These are phyloP conservation scores for Monochamus alternatus DNA, from an alignment of 2,888 invertebrate species.

Conservation along the genomic window DNA sequence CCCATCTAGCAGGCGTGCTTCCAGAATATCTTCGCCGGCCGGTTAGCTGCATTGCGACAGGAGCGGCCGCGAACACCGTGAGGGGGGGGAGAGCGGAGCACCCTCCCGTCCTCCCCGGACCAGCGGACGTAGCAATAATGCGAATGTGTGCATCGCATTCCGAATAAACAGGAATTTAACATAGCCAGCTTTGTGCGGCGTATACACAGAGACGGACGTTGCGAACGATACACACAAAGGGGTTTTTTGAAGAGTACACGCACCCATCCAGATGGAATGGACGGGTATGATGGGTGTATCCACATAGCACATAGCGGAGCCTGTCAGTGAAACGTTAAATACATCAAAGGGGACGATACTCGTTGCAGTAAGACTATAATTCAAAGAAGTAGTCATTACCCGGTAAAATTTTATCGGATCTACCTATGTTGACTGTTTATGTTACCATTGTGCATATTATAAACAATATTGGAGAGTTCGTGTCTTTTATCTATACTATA, in stretches of 20 bases:
- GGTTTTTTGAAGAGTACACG: background rate
- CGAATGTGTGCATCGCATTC: conserved; percentile 27
- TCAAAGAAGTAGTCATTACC: too few species aligned
- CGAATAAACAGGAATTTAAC: conserved; percentile 26
- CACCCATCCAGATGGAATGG: background rate
- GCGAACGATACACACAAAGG: background rate
- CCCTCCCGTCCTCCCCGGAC: background rate
- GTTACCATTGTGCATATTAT: too few species aligned
- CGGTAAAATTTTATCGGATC: too few species aligned
- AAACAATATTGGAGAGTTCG: too few species aligned
- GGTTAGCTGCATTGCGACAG: background rate
- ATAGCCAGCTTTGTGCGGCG: background rate
- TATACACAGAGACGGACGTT: background rate
- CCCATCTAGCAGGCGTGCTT: background rate
- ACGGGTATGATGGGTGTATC: too few species aligned
- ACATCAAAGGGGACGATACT: too few species aligned
- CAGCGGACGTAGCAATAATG: conserved; percentile 15
- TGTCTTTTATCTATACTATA: too few species aligned
- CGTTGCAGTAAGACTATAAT: too few species aligned
- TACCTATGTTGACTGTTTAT: too few species aligned
- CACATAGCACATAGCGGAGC: too few species aligned
- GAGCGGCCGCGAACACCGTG: background rate
- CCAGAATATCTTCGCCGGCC: background rate
- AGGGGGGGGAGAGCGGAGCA: background rate
- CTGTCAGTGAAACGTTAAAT: too few species aligned